Evolutionary conservation across 2,888 invertebrate genomes (phyloP), one percentile per base, ranked within the genome.

Genomic region (Scaptomyza parva): DNA sequence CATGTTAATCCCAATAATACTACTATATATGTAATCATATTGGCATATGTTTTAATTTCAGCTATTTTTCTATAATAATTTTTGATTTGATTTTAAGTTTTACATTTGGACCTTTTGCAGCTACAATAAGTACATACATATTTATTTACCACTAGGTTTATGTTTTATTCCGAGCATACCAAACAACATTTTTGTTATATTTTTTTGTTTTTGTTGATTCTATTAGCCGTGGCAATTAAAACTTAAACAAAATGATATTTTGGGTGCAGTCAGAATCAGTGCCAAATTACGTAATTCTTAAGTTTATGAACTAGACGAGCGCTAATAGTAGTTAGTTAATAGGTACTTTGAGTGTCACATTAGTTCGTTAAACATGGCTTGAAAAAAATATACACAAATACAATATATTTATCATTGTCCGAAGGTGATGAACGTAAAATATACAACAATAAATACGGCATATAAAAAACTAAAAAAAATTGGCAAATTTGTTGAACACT

Each of bases 321-420:
- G 55, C 52, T 55, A 53, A 57, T 57, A 58, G 66, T 72, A 64
- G 51, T 67, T 50, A 58, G 58, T 70, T 58, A 70, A 63, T 76
- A 78, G 77, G 74, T 81, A 73, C 76, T 55, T 72, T 63, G 65
- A 72, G 80, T 84, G 81, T 66, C 70, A 75, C 61, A 64, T 75
- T 68, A 44, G 43, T 67, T 64, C 20, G 37, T 30, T 12, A 50
- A 37, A 37, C 28, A 62, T 37, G 35, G 28, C 48, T 17, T 43
- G 17, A 14, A 37, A 54, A 17, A 33, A 37, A n/a, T 26, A 18
- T 35, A 35, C 17, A 22, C 9, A 30, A 11, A 26, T 45, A 17
- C n/a, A 22, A 8, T 37, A 26, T 14, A 44, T 39, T 9, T 54
- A 54, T 52, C 59, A 51, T 45, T 22, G 30, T 30, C 39, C 18